Evolutionary conservation across 2,888 invertebrate genomes (phyloP), one percentile per base, ranked within the genome.

Genomic region (Ecliptopera silaceata): DNA sequence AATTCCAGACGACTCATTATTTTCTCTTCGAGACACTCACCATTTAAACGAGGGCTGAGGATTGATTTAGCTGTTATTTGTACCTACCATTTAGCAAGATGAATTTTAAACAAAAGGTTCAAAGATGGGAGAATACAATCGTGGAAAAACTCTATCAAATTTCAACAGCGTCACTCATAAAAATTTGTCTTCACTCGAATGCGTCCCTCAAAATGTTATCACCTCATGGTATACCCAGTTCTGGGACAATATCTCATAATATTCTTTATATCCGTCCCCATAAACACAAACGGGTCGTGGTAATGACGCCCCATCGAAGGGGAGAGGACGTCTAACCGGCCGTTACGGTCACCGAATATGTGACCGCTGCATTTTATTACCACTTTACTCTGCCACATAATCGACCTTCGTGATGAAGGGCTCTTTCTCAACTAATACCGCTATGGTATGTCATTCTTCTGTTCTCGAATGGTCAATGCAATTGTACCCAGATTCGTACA

Each of bases 321-420:
- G 87, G 86, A 80, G 83, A 80, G 79, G 76, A 79, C 81, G 80
- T 69, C 86, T 82, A 88, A 85, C 86, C 86, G 88, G 76, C 88
- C 85, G 84, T 90, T 88, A 84, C 82, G 88, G 80, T 80, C 85
- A 79, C 75, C 80, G 84, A 84, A 87, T 88, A 89, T 90, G 90
- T 90, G 90, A 87, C 91, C 91, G 91, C 90, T 91, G 90, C 89
- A 89, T 91, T 91, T 91, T 91, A 91, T 90, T 81, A 89, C 91
- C 91, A 88, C 89, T 91, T 90, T 86, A 88, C 86, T 84, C 82
- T 82, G 87, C 89, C 90, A 90, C 91, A 86, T 89, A 91, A 90
- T 90, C 89, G 90, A 78, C 88, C 87, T 83, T 84, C 84, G 78
- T 88, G 90, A 90, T 88, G 82, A 83, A 89, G 85, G 88, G 86